Base-by-base conservation (phyloP, 2,113 vertebrate genomes). In the Xenotilapia leptura region DNA sequence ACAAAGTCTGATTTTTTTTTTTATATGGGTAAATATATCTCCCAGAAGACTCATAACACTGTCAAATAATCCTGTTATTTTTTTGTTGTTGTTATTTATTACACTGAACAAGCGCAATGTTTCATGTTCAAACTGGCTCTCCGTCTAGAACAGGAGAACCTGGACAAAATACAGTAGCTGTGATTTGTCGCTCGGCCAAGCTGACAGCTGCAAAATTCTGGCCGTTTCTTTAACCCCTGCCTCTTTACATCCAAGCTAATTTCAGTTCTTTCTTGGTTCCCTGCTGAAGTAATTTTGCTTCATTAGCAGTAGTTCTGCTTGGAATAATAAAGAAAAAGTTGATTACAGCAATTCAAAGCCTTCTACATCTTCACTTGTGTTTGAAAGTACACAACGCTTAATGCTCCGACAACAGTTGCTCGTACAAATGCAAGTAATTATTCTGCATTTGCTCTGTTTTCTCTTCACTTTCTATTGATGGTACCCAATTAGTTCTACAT, bases 21-120 rank as follows among this genome's bases (percentile, higher is more conserved):
- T 73, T 45, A 47, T 73, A 54, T 47, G 36, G 19, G 12, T 83
- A 26, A 58, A 51, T 12, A 58, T 51, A 62, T 83, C 54, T 86
- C 81, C 51, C 82, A 54, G 14, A 60, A 49, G 60, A 65, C 54
- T 82, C 47, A n/a, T 53, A 87, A 89, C 38, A 47, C 5, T 80
- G 60, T 83, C 85, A 86, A 60, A 79, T 45, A 49, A 21, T 79
- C 31, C n/a, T 79, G 51, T 47, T 80, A 38, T 86, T 82, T 80
- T 89, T 26, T 49, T 82, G 84, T 62, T 56, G 90, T 36, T 84
- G 42, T 79, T 88, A 84, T 86, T 92, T 83, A 65, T 82, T 68
- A 85, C 62, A 9, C 11, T 45, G 33, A 83, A 82, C 60, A 75
- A 55, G 83, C 4, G 6, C 47, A 38, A 19, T 19, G 36, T 82